Evolutionary conservation across 2,113 vertebrate genomes (phyloP), one percentile per base, ranked within the genome.

Genomic region (Lontra canadensis): DNA sequence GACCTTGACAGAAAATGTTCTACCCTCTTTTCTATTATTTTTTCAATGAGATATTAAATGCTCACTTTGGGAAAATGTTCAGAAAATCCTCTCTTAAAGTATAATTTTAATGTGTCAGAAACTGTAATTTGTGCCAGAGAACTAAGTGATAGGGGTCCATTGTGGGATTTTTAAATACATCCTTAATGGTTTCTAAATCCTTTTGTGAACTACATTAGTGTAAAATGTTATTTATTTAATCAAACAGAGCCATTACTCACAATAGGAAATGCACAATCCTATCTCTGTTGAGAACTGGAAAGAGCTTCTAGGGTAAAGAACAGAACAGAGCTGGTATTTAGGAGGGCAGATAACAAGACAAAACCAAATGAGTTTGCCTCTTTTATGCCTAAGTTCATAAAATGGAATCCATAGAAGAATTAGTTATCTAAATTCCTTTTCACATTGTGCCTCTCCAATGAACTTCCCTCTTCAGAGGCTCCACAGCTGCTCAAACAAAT

Each of bases 171-270:
- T 96, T 91, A 90, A 96, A 94, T 88, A 92, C 44, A 88, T 79
- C 87, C 57, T 84, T 94, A 95, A 92, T 94, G 88, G 93, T 61
- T 88, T 94, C 88, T 88, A 87, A 97, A 87, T 90, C 71, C 57
- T 94, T 87, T 47, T 96, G 36, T 93, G 90, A 81, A 81, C 52
- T 71, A 65, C 76, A 81, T 95, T 80, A 95, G 67, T 80, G 65
- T 79, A 49, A 95, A 96, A 83, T 95, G 47, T 52, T 93, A 90
- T 90, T 95, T 97, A 88, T 92, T 88, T 95, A 95, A 95, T 94
- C 83, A 93, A 90, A 96, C 44, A 90, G 31, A 95, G 71, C 61
- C 69, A 96, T 97, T 97, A 92, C 76, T 90, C 79, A 95, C 63
- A 94, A 95, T 83, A 87, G 81, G 44, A 52, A 96, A 87, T 59